Base-by-base conservation (phyloP, 2,888 invertebrate species). In the Agrochola lychnidis region DNA sequence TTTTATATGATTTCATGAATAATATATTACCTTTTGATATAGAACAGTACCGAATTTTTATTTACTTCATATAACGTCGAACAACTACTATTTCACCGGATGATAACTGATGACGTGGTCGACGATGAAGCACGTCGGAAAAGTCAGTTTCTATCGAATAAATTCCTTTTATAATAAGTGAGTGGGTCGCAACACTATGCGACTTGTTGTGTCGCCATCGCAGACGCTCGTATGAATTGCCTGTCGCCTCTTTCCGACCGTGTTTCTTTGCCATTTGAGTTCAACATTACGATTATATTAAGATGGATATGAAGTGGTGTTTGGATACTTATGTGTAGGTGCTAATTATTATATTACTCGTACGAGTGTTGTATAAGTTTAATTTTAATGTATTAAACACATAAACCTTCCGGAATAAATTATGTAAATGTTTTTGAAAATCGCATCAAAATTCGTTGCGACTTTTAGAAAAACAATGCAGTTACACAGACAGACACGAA, bases 201-300 rank as follows among this genome's bases (percentile, higher is more conserved):
- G 70, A 69, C 79, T 79, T 79, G 88, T 88, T 82, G 87, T 87
- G 87, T 82, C 89, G 84, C 86, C 89, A 73, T 87, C 83, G 88
- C 75, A 84, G 88, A 83, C 91, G 89, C 89, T 89, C 89, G 88
- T 91, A 91, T 91, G 91, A 91, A 91, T 91, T 91, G 91, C 89
- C 90, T 87, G 91, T 89, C 91, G 91, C 90, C 90, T 88, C 89
- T 89, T 89, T 89, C 84, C 89, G 83, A 83, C 88, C 86, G 87
- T 89, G 88, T 90, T 88, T 89, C 91, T 90, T 90, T 89, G 89
- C 91, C 91, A 90, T 90, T 91, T 91, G 87, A 89, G 90, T 88
- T 88, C 82, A 83, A 80, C 76, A 69, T 48, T 71, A 66, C 40
- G 84, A 88, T 71, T 71, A 74, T n/a, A 30, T 19, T 12, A 48